Conservation (phyloP, 2,888 invertebrate genomes). For the Ichneumon xanthorius region DNA sequence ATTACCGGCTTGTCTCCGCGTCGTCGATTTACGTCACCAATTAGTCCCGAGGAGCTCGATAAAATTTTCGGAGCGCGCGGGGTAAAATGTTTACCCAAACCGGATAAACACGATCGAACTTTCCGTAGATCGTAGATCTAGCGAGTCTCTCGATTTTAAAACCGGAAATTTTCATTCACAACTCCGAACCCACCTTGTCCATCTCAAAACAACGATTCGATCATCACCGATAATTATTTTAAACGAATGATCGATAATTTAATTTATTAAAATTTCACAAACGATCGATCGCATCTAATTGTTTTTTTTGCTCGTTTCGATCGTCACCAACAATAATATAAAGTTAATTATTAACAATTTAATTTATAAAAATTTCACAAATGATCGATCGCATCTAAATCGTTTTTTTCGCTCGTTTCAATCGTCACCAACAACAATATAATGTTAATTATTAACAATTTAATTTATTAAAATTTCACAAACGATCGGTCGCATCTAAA, state of each 20-base stretch:
- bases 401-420: background rate
- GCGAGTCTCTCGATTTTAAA: constrained; percentile 19
- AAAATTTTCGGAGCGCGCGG: background rate
- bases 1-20: constrained; percentile 39
- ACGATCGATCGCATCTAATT: too few species aligned
- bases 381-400: constrained; percentile 5
- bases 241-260: too few species aligned
- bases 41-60: constrained; percentile 24
- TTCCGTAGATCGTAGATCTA: constrained; percentile 2
- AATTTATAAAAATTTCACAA: background rate
- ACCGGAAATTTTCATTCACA: constrained; percentile 35
- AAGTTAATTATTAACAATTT: background rate
- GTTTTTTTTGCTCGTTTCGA: background rate
- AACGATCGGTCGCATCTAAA: too few species aligned
- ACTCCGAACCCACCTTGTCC: background rate
- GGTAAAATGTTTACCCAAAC: background rate
- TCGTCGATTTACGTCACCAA: constrained; percentile 55
- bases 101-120: background rate
- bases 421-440: too few species aligned
- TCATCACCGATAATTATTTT: too few species aligned
- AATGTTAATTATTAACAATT: too few species aligned
- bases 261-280: too few species aligned
- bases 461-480: too few species aligned
- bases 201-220: background rate
- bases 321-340: background rate